These are phyloP conservation scores for Bothrops alternatus DNA, from an alignment of 2,797 vertebrate species.

Conservation along the genomic window DNA sequence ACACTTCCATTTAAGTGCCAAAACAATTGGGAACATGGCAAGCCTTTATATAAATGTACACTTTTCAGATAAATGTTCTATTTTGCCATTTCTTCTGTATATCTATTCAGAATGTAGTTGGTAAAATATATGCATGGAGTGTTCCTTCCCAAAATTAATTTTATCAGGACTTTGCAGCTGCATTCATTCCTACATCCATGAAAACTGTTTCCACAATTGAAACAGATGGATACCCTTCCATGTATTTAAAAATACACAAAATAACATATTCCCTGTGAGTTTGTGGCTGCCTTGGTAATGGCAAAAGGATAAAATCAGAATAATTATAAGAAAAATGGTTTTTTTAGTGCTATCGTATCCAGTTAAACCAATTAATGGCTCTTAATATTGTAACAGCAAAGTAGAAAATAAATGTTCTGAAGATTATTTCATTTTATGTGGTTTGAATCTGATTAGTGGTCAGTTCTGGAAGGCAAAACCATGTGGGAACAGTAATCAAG, in stretches of 20 bases:
- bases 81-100: background rate
- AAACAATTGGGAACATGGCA: background rate
- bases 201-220: background rate
- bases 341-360: conserved; percentile 44
- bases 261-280: background rate
- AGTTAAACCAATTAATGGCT: conserved; percentile 57
- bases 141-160: background rate
- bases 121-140: background rate
- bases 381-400: conserved; percentile 49
- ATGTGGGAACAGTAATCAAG: conserved; percentile 69
- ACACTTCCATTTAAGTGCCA: background rate
- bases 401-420: conserved; percentile 60
- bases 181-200: background rate
- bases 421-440: conserved; percentile 59
- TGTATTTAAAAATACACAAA: background rate
- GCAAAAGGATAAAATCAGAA: conserved; percentile 33
- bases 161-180: background rate
- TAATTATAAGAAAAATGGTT: conserved; percentile 47
- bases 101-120: background rate
- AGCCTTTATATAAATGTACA: background rate
- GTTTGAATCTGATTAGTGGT: conserved; percentile 71
- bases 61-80: background rate
- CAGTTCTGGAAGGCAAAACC: conserved; percentile 59
- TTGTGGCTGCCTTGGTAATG: background rate
- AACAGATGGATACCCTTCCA: background rate